Base-by-base conservation (phyloP, 2,113 vertebrate genomes). In the Oceanodroma tethys region DNA sequence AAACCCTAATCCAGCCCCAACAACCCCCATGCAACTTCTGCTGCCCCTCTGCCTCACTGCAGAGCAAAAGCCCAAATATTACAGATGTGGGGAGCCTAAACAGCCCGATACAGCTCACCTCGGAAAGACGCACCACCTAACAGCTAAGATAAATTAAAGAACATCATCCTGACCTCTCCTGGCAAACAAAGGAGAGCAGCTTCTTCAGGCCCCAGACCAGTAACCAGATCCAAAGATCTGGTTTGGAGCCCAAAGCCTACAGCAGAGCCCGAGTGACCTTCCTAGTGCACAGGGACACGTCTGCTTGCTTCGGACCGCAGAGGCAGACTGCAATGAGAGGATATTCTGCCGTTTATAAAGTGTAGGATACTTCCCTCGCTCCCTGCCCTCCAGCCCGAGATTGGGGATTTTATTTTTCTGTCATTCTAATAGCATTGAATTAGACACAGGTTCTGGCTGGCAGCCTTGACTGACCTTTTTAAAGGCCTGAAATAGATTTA, bases 391-490 rank as follows among this genome's bases (percentile, higher is more conserved):
- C 62, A 89, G 78, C 52, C 87, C 0, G 3, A 83, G 60, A 93
- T 6, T 5, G 30, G 6, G 3, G 42, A 52, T 43, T 95, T 91
- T 76, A 66, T 87, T 93, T 92, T 95, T 71, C 93, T 92, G 32
- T 55, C 40, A 95, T 89, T 93, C 65, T 83, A 96, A 87, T 8
- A 47, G 86, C 16, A 2, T 19, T 13, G 52, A 89, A 97, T 95
- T 93, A 94, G 89, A 96, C 59, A 83, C 84, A 94, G 86, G 93
- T 82, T 95, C 90, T 95, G 92, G 90, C 95, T 95, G 66, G 76
- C 70, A 97, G 94, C 95, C 81, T 70, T 40, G 59, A 65, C 73
- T 95, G 96, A 96, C 96, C 97, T 97, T 98, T 97, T 34, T 72
- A 71, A 96, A 91, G 66, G 74, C 89, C 93, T 76, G 63, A 95